Base-by-base conservation (phyloP, 37 sponge, comb jelly and placozoan species). In the Ianthella basta region DNA sequence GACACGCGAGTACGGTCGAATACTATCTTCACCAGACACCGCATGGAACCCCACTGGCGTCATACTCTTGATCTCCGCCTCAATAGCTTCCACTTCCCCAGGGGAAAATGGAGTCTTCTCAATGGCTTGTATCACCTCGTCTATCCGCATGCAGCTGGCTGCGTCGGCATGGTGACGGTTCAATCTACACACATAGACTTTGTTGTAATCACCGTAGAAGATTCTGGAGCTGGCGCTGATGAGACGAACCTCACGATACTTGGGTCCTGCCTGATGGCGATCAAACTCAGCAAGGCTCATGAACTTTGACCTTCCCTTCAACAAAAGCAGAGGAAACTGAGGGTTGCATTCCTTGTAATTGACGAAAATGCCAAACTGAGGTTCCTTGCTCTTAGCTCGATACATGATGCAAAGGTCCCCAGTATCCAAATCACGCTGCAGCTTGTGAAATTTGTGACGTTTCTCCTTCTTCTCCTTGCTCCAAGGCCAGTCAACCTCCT, bases 241-340 rank as follows among this genome's bases (percentile, higher is more conserved):
- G 37, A 79, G 54, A 18, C 86, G 80, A 0, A 85, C 91, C 29
- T 90, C 35, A 4, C 88, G 44, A 24, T 0, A 34, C 10, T 69
- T 21, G 40, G 83, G 83, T 10, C 50, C 50, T 8, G 50, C 50
- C 16, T 57, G 59, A 16, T 30, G 18, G 25, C 39, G 61, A 23
- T 55, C 34, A 69, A 93, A 85, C 27, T 82, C 80, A 10, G 25
- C 37, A 16, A 77, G 33, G 20, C 63, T 72, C 54, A 94, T 50
- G 25, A 87, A 84, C 67, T 85, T 94, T 24, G 94, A 87, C 61
- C 73, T 94, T 4, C 91, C 91, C 80, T 90, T 88, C 55, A 94
- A 13, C 34, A 90, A 78, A 36, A 93, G 54, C 54, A 87, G 77
- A 6, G 90, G 90, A 30, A 87, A 87, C n/a, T 83, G 34, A 0